Evolutionary conservation across 35 echinoderm and acorn worm species (phyloP), one percentile per base, ranked within the genome.

Genomic region (Patiria miniata): DNA sequence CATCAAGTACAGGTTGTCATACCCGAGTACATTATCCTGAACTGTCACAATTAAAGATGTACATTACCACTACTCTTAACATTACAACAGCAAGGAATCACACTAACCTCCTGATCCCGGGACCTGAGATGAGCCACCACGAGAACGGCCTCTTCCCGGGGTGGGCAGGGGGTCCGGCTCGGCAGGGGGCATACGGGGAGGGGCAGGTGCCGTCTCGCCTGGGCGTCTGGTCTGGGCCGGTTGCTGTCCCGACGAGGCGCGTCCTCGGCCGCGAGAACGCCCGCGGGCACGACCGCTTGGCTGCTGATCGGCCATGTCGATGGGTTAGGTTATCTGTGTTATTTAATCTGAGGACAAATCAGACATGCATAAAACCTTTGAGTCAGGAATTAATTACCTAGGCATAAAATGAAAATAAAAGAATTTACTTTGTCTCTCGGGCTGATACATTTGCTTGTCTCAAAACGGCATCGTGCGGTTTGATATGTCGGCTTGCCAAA

Each of bases 281-380:
- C 65, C 65, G 9, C 65, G 65, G 26, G 65, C 65, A 26, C 65
- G 65, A 15, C 65, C 65, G 1, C 65, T 73, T 36, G 61, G 61
- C 22, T 36, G 65, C 65, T 73, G 65, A 73, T 73, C 65, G 21
- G 65, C 65, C 65, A 73, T 73, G 65, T 26, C n/a, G n/a, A n/a
- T 73, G 65, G 65, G 19, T 1, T 32, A 73, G 29, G 42, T 47
- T 47, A 12, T 6, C 12, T 4, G 42, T 47, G 42, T 47, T 47
- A 4, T 12, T 12, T 47, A 12, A 4, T 47, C 12, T 47, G 42
- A 12, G 42, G 42, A 47, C 4, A 47, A 47, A 12, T 12, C 42
- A 47, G 42, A 47, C n/a, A n/a, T n/a, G n/a, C n/a, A n/a, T n/a
- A n/a, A n/a, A n/a, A n/a, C n/a, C n/a, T n/a, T n/a, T n/a, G n/a